Base-by-base conservation (phyloP, 2,888 invertebrate genomes). In the Xanthorhoe spadicearia region DNA sequence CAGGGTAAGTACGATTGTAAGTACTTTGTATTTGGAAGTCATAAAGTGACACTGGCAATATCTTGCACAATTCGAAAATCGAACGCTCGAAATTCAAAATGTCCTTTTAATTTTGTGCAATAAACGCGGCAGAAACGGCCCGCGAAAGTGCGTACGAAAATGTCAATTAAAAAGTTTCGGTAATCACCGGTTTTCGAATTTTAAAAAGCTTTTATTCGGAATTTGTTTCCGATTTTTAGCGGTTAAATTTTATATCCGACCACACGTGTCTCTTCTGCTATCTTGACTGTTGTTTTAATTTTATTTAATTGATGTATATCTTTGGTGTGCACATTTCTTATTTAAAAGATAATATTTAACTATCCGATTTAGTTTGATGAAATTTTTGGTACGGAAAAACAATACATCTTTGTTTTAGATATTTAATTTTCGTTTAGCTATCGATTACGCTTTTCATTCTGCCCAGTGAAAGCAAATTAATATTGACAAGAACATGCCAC, bases 101-200 rank as follows among this genome's bases (percentile, higher is more conserved):
- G 81, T 83, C 82, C 82, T 84, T 83, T 82, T 61, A 53, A 81
- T 74, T 77, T 76, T 72, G 71, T 75, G 74, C 67, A 74, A 63
- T 63, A 74, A 71, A 69, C 68, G 70, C 55, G 69, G 69, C 66
- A 32, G 61, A 51, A 53, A 38, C 32, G 17, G 61, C 52, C 54
- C 75, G 81, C 68, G 81, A 82, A 81, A 81, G 73, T 71, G 78
- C 77, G 74, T 69, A 58, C 74, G 69, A 79, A n/a, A 80, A 79
- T 78, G 77, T 77, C 80, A 81, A 79, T 79, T 80, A 73, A 74
- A 72, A 75, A 61, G 57, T 64, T 68, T 61, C 58, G 57, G 71
- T 71, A 66, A 68, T 64, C 69, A 61, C 66, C 56, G 58, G 71
- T 71, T 70, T 63, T 65, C 70, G 64, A 58, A 51, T 59, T 67